Evolutionary conservation across 2,113 vertebrate genomes (phyloP).

Genomic region (Coracopsis vasa): DNA sequence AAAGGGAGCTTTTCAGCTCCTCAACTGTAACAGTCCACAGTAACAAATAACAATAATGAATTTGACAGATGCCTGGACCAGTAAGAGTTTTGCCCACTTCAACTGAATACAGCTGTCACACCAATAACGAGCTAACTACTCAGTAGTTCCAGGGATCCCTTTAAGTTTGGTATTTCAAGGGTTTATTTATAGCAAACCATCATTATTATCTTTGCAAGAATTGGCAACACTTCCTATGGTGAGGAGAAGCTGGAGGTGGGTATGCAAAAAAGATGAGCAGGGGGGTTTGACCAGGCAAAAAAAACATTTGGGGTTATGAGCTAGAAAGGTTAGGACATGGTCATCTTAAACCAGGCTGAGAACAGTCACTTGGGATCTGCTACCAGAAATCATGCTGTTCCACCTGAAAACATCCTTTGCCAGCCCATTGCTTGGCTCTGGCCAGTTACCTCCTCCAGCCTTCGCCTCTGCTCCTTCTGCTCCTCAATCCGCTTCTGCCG

Average conservation of each 20-base stretch:
- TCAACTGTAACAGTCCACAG: not conserved
- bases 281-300: not conserved
- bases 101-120: not conserved
- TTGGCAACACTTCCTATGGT: fast-evolving
- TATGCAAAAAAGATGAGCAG: not conserved
- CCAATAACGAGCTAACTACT: not conserved
- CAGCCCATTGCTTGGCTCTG: not conserved
- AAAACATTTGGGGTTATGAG: not conserved
- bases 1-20: not conserved
- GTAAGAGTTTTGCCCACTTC: not conserved
- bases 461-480: constrained; percentile 94
- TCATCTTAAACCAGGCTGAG: not conserved
- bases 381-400: not conserved
- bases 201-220: not conserved
- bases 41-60: not conserved
- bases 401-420: not conserved
- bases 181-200: not conserved
- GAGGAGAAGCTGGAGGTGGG: not conserved
- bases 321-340: fast-evolving
- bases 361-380: not conserved
- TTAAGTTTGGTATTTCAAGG: not conserved
- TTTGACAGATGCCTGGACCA: not conserved
- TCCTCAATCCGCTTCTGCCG: constrained; percentile 98
- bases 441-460: constrained; percentile 90
- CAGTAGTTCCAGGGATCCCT: not conserved